A percentile compares a stretch with the other conserved stretches of the same genome.
These are phyloP conservation scores for Elephantulus edwardii DNA, from an alignment of 2,113 vertebrate species.

Conservation along the genomic window DNA sequence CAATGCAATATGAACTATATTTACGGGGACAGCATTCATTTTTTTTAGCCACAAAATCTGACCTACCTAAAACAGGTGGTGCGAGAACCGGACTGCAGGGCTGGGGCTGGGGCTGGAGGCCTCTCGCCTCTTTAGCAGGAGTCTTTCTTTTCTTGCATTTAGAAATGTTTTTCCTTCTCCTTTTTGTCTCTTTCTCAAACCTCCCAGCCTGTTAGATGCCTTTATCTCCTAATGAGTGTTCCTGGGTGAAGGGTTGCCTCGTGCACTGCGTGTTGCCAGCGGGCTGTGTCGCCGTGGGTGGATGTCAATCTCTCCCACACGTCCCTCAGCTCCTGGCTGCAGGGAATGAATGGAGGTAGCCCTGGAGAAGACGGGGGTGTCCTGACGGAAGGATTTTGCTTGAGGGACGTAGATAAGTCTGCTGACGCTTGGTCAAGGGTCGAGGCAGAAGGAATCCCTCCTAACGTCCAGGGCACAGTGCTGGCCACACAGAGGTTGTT, in stretches of 20 bases:
- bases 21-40: slow-evolving; percentile 58
- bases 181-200: too few relatives aligned
- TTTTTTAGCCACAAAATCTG: slow-evolving; percentile 52
- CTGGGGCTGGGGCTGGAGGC: not conserved
- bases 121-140: not conserved
- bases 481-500: not conserved
- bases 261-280: not conserved
- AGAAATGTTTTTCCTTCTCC: not conserved
- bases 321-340: not conserved
- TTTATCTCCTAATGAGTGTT: not conserved
- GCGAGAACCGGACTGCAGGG: not conserved
- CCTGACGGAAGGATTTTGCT: not conserved
- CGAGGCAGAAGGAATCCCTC: not conserved
- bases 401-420: not conserved
- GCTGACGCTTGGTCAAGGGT: not conserved
- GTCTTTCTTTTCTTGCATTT: not conserved
- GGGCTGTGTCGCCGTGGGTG: not conserved
- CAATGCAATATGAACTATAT: slow-evolving; percentile 53
- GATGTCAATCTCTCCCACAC: not conserved
- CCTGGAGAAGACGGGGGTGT: not conserved
- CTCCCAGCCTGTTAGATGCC: not conserved
- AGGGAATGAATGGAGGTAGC: not conserved
- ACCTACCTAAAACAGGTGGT: slow-evolving; percentile 53
- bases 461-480: not conserved
- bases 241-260: not conserved